Base-by-base conservation (phyloP, 2,113 vertebrate species). In the Empidonax traillii region DNA sequence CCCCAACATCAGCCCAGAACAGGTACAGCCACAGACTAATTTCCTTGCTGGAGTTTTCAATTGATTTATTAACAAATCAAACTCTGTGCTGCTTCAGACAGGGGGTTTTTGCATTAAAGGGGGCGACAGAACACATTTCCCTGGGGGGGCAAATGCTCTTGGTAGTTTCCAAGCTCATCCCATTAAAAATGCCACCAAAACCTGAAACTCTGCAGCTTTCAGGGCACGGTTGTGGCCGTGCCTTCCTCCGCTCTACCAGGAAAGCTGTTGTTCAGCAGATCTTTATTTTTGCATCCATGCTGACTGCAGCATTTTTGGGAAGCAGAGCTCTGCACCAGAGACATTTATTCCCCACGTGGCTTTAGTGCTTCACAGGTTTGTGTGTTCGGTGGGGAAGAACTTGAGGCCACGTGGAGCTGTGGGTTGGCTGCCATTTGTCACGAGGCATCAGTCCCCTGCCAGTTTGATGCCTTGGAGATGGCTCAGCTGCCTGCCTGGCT, bases 261-360 rank as follows among this genome's bases (percentile, higher is more conserved):
- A 81, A 43, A 14, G 20, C 43, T 77, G 30, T 31, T 30, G 41
- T 15, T 69, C 47, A 74, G 35, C 16, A 12, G 35, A 2, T 21
- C 30, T 44, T 17, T 44, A 19, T 44, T 44, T 33, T 55, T 30
- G 10, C 8, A 6, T 6, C 6, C 0, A 0, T 30, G 37, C 21
- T 47, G 37, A 14, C 12, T 53, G 39, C 23, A 43, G 17, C 13
- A 5, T n/a, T 75, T 80, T 47, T 27, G 31, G 46, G 63, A 53
- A 55, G 44, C 23, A 47, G 24, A 84, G 18, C 73, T 51, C 30
- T 30, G 44, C 8, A 16, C 52, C 30, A 13, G 58, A 30, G 55
- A 31, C 19, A 12, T 35, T n/a, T 4, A 0, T 30, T 68, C 12
- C 35, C 10, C 23, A 14, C 0, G 0, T 39, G 63, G 14, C 20